These are phyloP conservation scores for Coreius guichenoti DNA, from an alignment of 2,797 vertebrate species.

Conservation along the genomic window DNA sequence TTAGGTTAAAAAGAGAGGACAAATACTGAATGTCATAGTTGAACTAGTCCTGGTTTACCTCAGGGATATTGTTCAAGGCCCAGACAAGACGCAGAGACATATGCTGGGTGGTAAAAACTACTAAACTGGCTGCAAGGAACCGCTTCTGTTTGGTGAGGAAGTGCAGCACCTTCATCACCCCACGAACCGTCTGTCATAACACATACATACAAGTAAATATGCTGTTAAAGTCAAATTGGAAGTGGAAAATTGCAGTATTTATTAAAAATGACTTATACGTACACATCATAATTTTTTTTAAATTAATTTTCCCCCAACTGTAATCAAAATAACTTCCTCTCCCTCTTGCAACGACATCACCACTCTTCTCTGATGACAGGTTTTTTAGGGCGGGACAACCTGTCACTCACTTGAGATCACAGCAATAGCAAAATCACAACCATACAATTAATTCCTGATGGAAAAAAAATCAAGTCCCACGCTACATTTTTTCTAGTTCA, in stretches of 20 bases:
- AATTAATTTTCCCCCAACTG: background rate
- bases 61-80: conserved; percentile 84
- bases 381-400: background rate
- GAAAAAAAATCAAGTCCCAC: background rate
- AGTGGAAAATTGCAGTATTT: background rate
- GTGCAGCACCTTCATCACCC: conserved; percentile 82
- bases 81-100: conserved; percentile 87
- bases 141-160: conserved; percentile 86
- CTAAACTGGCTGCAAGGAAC: conserved; percentile 81
- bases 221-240: background rate
- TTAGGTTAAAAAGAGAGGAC: background rate
- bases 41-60: conserved; percentile 76
- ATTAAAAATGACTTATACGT: background rate
- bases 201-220: conserved; percentile 38
- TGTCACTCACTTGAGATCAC: background rate
- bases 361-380: background rate
- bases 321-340: no score
- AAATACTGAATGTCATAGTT: background rate
- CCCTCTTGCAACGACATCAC: background rate
- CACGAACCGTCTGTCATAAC: conserved; percentile 78
- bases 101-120: conserved; percentile 90
- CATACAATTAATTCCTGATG: background rate
- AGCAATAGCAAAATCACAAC: background rate
- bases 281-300: background rate
- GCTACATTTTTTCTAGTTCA: background rate